Percentiles rank a stretch among this genome's conserved stretches.
Conservation (phyloP, 2,113 vertebrate species). For the Macrotis lagotis region DNA sequence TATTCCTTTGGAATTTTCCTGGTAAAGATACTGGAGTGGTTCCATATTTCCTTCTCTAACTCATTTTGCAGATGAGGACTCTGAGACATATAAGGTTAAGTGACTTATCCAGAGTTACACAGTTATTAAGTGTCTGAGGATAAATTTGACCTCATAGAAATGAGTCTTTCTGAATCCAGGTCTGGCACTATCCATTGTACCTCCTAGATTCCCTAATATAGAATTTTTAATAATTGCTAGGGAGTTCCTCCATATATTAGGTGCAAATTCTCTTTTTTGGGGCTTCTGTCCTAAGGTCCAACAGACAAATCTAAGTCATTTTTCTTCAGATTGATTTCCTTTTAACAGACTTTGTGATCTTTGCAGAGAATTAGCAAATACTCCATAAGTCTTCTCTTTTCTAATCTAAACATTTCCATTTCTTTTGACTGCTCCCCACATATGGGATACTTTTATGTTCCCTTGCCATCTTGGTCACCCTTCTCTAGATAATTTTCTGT, state of each 20-base stretch:
- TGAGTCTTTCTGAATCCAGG: neutral
- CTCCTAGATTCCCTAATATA: neutral
- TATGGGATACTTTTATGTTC: neutral
- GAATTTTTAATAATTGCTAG: neutral
- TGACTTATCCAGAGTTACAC: neutral
- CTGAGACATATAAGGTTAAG: neutral
- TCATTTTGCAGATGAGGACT: neutral
- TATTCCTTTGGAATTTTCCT: neutral
- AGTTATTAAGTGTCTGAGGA: neutral
- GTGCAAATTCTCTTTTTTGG: neutral
- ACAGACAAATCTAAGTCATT: neutral
- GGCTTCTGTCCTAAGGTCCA: neutral
- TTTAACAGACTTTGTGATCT: neutral
- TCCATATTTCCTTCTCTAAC: neutral
- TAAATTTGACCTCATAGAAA: neutral
- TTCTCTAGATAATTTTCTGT: neutral
- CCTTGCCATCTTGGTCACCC: neutral
- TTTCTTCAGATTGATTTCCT: neutral
- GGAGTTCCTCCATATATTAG: neutral
- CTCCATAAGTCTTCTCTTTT: neutral
- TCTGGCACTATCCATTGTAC: neutral
- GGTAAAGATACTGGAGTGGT: neutral
- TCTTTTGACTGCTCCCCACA: neutral
- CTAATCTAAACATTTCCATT: neutral
- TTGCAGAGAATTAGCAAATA: neutral